These are phyloP conservation scores for Lithophane ornitopus DNA, from an alignment of 2,888 invertebrate genomes.

Conservation along the genomic window DNA sequence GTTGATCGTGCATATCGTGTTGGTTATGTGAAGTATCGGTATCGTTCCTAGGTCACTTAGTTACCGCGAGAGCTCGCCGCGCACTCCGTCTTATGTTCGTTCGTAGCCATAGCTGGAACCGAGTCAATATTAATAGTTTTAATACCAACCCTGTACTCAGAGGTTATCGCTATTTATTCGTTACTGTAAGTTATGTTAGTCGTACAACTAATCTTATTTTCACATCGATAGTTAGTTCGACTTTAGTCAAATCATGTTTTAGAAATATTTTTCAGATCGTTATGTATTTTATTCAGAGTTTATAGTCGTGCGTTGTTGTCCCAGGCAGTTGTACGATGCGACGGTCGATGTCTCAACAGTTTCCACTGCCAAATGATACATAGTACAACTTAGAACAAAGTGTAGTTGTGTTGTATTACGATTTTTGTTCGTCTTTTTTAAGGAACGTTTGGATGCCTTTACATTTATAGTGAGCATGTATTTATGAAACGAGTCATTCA, in stretches of 20 bases:
- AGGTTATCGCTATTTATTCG: slow-evolving; percentile 85
- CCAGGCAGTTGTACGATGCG: slow-evolving; percentile 70
- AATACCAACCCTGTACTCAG: slow-evolving; percentile 73
- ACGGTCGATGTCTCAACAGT: slow-evolving; percentile 69
- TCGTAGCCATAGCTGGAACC: slow-evolving; percentile 76
- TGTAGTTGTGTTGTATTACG: slow-evolving; percentile 71
- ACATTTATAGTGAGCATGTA: slow-evolving; percentile 61
- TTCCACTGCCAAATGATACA: slow-evolving; percentile 86
- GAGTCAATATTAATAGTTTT: slow-evolving; percentile 80
- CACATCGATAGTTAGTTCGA: slow-evolving; percentile 71
- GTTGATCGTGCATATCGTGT: slow-evolving; percentile 86
- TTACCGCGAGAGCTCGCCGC: slow-evolving; percentile 80
- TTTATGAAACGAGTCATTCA: slow-evolving; percentile 51
- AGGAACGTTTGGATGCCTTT: slow-evolving; percentile 72
- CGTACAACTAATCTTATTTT: slow-evolving; percentile 75
- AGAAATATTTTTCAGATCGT: slow-evolving; percentile 70
- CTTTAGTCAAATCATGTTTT: slow-evolving; percentile 67
- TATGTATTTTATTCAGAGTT: slow-evolving; percentile 76
- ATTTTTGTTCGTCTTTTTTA: slow-evolving; percentile 69
- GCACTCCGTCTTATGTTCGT: slow-evolving; percentile 85
- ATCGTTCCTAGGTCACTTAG: slow-evolving; percentile 85
- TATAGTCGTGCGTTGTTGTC: slow-evolving; percentile 68
- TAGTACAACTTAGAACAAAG: slow-evolving; percentile 83
- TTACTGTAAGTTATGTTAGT: slow-evolving; percentile 77
- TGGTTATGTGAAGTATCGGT: slow-evolving; percentile 84